Base-by-base conservation (phyloP, 2,797 vertebrate genomes). In the Malurus leucopterus region DNA sequence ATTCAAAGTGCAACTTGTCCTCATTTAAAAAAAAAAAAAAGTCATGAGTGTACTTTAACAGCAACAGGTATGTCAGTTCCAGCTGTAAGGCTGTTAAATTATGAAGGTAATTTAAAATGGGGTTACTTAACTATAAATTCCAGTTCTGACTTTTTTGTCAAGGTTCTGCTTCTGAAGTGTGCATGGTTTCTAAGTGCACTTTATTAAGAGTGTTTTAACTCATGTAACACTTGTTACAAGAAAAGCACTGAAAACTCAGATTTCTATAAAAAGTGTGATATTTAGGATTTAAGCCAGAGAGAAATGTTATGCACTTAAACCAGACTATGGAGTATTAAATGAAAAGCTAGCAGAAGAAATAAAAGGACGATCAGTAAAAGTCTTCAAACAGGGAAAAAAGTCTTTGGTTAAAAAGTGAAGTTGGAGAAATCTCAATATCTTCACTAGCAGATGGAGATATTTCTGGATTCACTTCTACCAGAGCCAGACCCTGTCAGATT, bases 221-320 rank as follows among this genome's bases (percentile, higher is more conserved):
- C 78, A 58, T 51, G 8, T 90, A 86, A 55, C 88, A 44, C 86
- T 86, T 93, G 23, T 80, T 80, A 72, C n/a, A 80, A 87, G 82
- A 87, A 93, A 80, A 80, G 44, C 36, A 65, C 65, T 89, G 57
- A 86, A 82, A 89, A 73, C 34, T 88, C 49, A 21, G 8, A 38
- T 88, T 86, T 77, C 84, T 76, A 24, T 86, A 71, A 79, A 38
- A 86, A 82, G 84, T 88, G 90, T 86, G 86, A 64, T 94, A 58
- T 77, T 84, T 84, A 70, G 86, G 58, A 74, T 90, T 91, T 79
- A 55, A 68, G 81, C 88, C 84, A 86, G 77, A 54, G 26, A 90
- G 72, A 75, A 86, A 62, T 55, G 50, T 68, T 92, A n/a, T 0
- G 1, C 40, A 43, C 51, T 62, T 32, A 21, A 88, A 44, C 53